phyloP scores from a whole-genome alignment of 2,797 vertebrate genomes.

The Microhierax caerulescens region DNA sequence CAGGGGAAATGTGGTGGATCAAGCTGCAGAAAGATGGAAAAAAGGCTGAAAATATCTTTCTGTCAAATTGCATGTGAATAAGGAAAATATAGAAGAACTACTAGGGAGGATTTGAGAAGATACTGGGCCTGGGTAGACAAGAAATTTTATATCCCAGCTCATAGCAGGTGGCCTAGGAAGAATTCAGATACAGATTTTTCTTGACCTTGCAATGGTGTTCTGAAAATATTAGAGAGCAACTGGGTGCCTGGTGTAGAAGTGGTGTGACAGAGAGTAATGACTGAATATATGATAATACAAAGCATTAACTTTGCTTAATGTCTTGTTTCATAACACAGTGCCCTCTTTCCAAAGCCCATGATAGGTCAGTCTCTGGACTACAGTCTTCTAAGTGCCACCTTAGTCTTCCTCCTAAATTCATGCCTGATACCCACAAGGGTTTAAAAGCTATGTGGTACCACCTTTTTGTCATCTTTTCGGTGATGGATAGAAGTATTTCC shows the following conservation, averaged over 20 bases:
- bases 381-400: neutral
- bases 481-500: neutral
- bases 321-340: neutral
- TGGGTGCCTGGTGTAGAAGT: neutral
- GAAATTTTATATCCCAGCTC: neutral
- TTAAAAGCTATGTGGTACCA: neutral
- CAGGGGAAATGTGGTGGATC: neutral
- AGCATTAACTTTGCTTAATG: neutral
- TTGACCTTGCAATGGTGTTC: neutral
- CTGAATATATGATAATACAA: neutral
- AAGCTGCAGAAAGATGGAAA: neutral
- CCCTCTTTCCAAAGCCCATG: neutral
- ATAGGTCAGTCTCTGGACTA: neutral
- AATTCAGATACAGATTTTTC: neutral
- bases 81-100: neutral
- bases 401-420: neutral
- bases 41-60: neutral
- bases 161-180: neutral
- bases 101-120: neutral
- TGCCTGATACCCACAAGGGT: neutral
- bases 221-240: neutral
- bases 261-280: neutral
- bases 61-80: neutral
- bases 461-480: neutral
- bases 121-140: neutral